A percentile compares a stretch with the other conserved stretches of the same genome.
phyloP scores from a whole-genome alignment of 2,888 invertebrate genomes.

The Lasius platythorax region DNA sequence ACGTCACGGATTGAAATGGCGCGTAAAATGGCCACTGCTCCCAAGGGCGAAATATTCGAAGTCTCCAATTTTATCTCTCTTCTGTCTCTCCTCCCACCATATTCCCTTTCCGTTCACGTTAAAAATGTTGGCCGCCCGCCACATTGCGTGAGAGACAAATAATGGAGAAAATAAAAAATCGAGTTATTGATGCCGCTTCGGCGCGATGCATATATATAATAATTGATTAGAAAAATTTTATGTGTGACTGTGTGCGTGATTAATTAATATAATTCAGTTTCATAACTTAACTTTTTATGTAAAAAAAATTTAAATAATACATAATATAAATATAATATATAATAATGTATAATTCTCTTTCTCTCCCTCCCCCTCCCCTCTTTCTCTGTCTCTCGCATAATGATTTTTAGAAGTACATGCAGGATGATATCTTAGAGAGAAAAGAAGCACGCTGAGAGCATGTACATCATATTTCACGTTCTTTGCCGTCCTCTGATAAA shows the following conservation, averaged over 20 bases:
- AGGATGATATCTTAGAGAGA: neutral
- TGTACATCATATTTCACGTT: conserved; percentile 29
- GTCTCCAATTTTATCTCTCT: conserved; percentile 72
- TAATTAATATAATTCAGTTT: neutral
- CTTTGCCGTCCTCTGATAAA: conserved; percentile 23
- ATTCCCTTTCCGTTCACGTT: conserved; percentile 49
- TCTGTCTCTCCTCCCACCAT: conserved; percentile 49
- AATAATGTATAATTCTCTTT: neutral
- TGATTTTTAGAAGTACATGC: neutral
- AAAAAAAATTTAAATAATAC: neutral
- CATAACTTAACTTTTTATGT: neutral
- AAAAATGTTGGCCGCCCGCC: conserved; percentile 42
- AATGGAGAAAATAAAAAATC: conserved; percentile 11
- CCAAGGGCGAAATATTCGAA: conserved; percentile 81
- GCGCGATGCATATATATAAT: neutral
- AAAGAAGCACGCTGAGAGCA: conserved; percentile 8
- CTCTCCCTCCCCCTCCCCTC: neutral
- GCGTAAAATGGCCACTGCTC: conserved; percentile 83
- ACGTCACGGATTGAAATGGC: conserved; percentile 84
- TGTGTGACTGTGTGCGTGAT: neutral
- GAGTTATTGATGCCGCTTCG: neutral
- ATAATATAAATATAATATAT: neutral
- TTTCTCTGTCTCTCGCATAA: neutral
- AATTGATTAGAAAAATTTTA: neutral
- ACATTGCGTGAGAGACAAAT: conserved; percentile 22